A percentile compares a stretch with the other conserved stretches of the same genome.
phyloP scores from a whole-genome alignment of 2,888 invertebrate species.

The Standfussiana lucernea region DNA sequence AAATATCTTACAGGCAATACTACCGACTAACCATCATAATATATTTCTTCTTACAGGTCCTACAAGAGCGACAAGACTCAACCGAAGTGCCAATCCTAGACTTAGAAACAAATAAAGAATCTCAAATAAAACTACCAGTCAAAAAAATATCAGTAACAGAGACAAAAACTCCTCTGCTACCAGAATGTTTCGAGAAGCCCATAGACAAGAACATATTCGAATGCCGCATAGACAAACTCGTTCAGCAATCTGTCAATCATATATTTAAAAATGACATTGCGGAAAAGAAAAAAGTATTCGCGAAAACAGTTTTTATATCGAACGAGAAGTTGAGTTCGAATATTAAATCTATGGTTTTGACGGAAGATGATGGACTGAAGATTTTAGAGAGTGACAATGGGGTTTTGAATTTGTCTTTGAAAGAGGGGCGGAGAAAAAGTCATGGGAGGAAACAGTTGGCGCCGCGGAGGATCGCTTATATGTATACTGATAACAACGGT shows the following conservation, averaged over 20 bases:
- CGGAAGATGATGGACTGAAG: constrained; percentile 63
- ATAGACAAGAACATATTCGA: constrained; percentile 78
- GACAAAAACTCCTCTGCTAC: constrained; percentile 69
- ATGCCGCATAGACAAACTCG: constrained; percentile 85
- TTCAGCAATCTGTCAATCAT: constrained; percentile 86
- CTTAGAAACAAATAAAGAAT: constrained; percentile 68
- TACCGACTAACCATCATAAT: too few relatives aligned
- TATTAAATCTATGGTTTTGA: constrained; percentile 72
- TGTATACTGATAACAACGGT: constrained; percentile 80
- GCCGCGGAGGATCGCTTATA: constrained; percentile 83
- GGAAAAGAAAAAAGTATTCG: constrained; percentile 81
- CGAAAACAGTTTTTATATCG: constrained; percentile 85
- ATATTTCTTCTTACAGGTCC: constrained; percentile 72
- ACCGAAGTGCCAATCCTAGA: constrained; percentile 79
- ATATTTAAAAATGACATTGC: constrained; percentile 78
- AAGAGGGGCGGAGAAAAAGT: constrained; percentile 80
- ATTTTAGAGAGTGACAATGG: constrained; percentile 71
- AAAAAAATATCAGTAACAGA: constrained; percentile 68
- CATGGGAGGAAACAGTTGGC: constrained; percentile 87
- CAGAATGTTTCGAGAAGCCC: constrained; percentile 71
- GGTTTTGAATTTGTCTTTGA: constrained; percentile 85
- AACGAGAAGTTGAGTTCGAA: constrained; percentile 73
- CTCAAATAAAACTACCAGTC: constrained; percentile 66
- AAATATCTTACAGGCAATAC: too few relatives aligned
- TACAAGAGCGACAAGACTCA: constrained; percentile 77